Conservation (phyloP, 2,888 invertebrate species). For the Drosophila recens region DNA sequence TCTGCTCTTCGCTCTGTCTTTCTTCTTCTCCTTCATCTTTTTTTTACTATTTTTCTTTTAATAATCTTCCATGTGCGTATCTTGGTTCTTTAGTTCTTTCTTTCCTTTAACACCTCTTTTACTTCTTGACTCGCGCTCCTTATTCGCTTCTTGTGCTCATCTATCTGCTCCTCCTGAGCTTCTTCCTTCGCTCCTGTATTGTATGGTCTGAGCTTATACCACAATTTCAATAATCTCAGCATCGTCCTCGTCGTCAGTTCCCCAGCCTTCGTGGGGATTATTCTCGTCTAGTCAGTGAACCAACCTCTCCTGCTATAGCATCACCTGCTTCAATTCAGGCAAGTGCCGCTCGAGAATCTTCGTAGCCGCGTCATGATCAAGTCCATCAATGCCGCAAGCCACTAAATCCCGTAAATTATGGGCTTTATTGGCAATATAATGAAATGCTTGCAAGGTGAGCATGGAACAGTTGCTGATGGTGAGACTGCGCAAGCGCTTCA, state of each 20-base stretch:
- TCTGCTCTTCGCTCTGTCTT: no score
- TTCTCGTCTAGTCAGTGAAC: constrained; percentile 64
- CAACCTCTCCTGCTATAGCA: constrained; percentile 74
- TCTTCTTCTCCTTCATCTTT: background rate
- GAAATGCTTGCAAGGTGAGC: constrained; percentile 60
- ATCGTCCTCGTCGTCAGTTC: constrained; percentile 60
- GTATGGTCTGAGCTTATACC: constrained; percentile 28
- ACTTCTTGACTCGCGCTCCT: background rate
- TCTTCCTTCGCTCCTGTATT: background rate
- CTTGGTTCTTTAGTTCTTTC: background rate
- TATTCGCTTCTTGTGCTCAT: background rate
- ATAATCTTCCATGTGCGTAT: background rate
- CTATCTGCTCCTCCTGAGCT: background rate
- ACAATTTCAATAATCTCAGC: constrained; percentile 63
- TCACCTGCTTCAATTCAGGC: constrained; percentile 63
- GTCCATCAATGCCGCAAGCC: constrained; percentile 67
- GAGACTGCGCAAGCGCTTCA: constrained; percentile 69
- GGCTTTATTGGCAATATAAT: constrained; percentile 56
- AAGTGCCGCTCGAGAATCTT: constrained; percentile 51
- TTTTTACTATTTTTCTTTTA: background rate
- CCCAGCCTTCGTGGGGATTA: constrained; percentile 51
- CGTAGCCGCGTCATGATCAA: constrained; percentile 59
- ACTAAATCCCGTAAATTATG: constrained; percentile 64
- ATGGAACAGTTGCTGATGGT: constrained; percentile 74
- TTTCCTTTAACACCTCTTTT: background rate